phyloP scores from a whole-genome alignment of 2,888 invertebrate species.

The Stenoptilia bipunctidactyla region DNA sequence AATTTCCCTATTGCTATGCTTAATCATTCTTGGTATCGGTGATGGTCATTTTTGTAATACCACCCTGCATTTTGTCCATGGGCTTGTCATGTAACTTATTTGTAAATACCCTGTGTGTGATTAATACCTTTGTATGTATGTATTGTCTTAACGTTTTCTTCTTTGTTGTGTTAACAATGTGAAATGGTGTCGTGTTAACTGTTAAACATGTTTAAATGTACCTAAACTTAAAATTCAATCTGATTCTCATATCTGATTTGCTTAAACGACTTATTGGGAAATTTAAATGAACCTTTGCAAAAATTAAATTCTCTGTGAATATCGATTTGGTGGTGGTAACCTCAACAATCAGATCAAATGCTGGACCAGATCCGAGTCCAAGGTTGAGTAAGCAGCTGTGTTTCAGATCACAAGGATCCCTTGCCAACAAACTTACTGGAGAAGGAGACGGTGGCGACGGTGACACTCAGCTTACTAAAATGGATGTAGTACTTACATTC shows the following conservation, averaged over 20 bases:
- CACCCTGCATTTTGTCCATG: slow-evolving; percentile 37
- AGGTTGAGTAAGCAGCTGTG: slow-evolving; percentile 74
- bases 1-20: slow-evolving; percentile 54
- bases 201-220: no score
- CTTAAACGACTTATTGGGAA: no score
- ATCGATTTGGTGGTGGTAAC: slow-evolving; percentile 38
- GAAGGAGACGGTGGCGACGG: slow-evolving; percentile 96
- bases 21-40: slow-evolving; percentile 70
- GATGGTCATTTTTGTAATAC: slow-evolving; percentile 47
- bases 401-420: slow-evolving; percentile 90
- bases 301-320: no score
- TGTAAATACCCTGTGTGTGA: slow-evolving; percentile 5
- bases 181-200: no score
- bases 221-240: no score
- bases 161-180: no score
- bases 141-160: no score
- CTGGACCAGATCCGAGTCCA: slow-evolving; percentile 69
- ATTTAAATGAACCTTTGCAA: no score
- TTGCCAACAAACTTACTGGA: slow-evolving; percentile 92
- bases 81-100: slow-evolving; percentile 24
- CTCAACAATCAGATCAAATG: slow-evolving; percentile 51
- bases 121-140: not conserved
- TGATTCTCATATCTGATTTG: no score
- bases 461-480: slow-evolving; percentile 95
- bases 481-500: slow-evolving; percentile 97